These are phyloP conservation scores for Lasius fuliginosus DNA, from an alignment of 2,888 invertebrate genomes.

Conservation along the genomic window DNA sequence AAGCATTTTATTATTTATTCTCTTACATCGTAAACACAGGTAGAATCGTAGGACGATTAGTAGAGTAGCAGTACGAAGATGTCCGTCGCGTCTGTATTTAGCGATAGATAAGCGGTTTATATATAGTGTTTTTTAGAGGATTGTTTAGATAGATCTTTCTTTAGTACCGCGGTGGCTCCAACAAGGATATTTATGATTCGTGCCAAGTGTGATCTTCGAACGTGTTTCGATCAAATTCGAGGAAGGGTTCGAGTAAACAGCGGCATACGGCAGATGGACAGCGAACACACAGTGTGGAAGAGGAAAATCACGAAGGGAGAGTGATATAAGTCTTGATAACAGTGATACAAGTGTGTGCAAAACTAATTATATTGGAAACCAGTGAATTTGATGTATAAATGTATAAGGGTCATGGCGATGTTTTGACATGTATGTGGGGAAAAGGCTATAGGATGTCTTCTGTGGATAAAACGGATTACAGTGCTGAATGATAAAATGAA, in stretches of 20 bases:
- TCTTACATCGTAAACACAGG: slow-evolving; percentile 81
- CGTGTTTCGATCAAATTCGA: slow-evolving; percentile 58
- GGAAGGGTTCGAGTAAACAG: slow-evolving; percentile 42
- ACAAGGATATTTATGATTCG: slow-evolving; percentile 75
- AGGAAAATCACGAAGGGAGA: slow-evolving; percentile 20
- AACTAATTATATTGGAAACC: slow-evolving; percentile 32
- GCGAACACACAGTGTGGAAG: slow-evolving; percentile 22
- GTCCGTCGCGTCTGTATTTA: slow-evolving; percentile 82
- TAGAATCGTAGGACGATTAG: slow-evolving; percentile 80
- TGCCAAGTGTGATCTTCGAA: slow-evolving; percentile 77
- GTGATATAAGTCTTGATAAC: slow-evolving; percentile 5
- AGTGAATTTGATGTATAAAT: slow-evolving; percentile 48
- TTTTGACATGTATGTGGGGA: slow-evolving; percentile 24
- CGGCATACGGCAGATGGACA: slow-evolving; percentile 27
- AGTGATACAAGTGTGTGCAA: slow-evolving; percentile 54
- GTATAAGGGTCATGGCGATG: slow-evolving; percentile 23
- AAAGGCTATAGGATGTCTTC: slow-evolving; percentile 8
- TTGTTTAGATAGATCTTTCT: slow-evolving; percentile 83
- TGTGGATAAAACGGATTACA: slow-evolving; percentile 34
- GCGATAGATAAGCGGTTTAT: slow-evolving; percentile 80
- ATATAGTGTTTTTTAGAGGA: slow-evolving; percentile 80
- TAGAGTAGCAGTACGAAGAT: slow-evolving; percentile 61
- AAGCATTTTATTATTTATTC: slow-evolving; percentile 85
- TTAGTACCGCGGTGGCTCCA: slow-evolving; percentile 82
- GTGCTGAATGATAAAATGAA: slow-evolving; percentile 52